Conservation (phyloP, 2,113 vertebrate genomes). For the Lichenostomus cassidix region DNA sequence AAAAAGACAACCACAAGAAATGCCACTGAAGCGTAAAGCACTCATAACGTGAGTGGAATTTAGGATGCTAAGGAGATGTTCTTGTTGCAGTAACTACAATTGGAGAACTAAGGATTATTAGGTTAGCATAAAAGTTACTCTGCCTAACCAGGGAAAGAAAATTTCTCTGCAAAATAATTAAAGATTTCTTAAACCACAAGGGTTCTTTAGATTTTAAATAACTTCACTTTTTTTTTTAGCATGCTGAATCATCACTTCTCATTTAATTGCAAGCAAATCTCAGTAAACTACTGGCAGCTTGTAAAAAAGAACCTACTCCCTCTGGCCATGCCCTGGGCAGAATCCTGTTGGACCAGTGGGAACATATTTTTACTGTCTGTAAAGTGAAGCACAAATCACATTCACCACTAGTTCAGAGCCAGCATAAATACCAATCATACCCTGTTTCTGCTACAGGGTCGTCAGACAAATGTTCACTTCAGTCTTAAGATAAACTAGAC, state of each 20-base stretch:
- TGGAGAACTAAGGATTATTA: background rate
- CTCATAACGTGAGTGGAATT: background rate
- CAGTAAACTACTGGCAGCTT: background rate
- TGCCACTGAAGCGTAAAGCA: background rate
- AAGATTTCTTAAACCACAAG: background rate
- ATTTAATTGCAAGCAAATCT: background rate
- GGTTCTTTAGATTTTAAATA: background rate
- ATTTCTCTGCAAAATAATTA: background rate
- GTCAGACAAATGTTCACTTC: background rate
- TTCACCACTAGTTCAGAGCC: background rate
- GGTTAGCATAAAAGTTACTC: background rate
- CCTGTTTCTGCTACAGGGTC: background rate
- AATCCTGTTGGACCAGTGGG: background rate
- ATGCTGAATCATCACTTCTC: background rate
- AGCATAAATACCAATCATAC: background rate
- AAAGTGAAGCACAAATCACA: background rate
- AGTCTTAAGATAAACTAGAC: background rate
- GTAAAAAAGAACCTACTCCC: background rate
- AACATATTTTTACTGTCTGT: background rate
- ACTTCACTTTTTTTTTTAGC: background rate
- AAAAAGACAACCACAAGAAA: background rate
- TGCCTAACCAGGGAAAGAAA: background rate
- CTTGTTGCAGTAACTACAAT: background rate
- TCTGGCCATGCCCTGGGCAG: background rate
- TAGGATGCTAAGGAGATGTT: background rate